phyloP scores from a whole-genome alignment of 2,888 invertebrate genomes.

The Agriopis aurantiaria region DNA sequence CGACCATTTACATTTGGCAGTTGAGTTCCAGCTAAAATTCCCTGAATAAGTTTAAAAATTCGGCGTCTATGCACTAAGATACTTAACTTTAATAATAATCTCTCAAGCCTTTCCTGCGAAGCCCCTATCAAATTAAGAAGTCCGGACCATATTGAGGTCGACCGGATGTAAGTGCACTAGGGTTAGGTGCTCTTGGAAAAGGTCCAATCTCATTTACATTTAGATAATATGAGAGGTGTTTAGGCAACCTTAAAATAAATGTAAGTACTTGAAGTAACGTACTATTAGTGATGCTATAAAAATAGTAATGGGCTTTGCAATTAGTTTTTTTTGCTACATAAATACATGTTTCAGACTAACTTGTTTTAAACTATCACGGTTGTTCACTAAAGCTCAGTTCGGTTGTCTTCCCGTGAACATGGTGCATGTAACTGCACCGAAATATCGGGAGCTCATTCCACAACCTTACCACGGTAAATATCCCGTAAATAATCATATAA shows the following conservation, averaged over 20 bases:
- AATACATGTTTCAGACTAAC: no score
- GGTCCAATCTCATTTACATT: conserved; percentile 45
- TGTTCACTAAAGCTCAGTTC: no score
- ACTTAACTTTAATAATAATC: conserved; percentile 25
- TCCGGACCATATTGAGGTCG: conserved; percentile 34
- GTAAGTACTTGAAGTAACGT: conserved; percentile 3
- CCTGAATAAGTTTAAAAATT: neutral
- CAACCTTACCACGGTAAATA: no score
- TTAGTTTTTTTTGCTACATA: neutral
- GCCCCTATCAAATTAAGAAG: conserved; percentile 36
- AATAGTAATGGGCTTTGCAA: no score
- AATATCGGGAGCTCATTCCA: no score
- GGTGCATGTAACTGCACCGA: no score
- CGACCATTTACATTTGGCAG: neutral
- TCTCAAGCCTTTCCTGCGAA: conserved; percentile 16
- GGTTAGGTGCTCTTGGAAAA: conserved; percentile 36
- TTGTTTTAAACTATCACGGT: no score
- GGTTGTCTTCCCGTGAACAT: no score
- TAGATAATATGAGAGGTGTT: conserved; percentile 36
- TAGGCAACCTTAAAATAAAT: conserved; percentile 26
- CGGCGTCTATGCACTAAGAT: conserved; percentile 11
- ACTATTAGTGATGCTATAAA: neutral
- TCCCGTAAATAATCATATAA: no score
- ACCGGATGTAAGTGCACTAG: conserved; percentile 35
- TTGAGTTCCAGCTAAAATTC: neutral